Evolutionary conservation across 2,113 vertebrate genomes (phyloP).

Genomic region (Vicugna pacos): DNA sequence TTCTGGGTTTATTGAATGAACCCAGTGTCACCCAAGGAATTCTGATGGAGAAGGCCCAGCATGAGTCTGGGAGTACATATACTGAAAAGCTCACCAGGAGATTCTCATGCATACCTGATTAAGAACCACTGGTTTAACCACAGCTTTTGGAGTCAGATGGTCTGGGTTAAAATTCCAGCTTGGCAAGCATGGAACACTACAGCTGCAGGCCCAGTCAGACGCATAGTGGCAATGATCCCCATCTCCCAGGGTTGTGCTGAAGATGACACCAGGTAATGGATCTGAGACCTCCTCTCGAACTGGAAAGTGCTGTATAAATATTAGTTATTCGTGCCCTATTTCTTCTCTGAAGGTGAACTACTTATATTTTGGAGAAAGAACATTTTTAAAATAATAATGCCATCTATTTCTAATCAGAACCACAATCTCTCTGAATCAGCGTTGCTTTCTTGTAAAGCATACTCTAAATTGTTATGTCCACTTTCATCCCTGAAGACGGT

Average conservation of each 20-base stretch:
- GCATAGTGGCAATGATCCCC: fast-evolving
- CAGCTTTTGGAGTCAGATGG: not conserved
- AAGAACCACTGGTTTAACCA: not conserved
- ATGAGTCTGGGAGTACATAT: not conserved
- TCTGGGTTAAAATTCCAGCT: not conserved
- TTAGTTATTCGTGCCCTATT: not conserved
- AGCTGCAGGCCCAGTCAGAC: not conserved
- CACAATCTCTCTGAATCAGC: not conserved
- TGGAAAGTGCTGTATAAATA: not conserved
- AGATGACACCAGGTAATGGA: not conserved
- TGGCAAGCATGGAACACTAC: not conserved
- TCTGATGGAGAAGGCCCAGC: not conserved
- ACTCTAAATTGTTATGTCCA: not conserved
- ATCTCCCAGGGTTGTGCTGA: not conserved
- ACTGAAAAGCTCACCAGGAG: not conserved
- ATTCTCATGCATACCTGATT: not conserved
- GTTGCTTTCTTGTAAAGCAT: not conserved
- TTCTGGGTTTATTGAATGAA: not conserved
- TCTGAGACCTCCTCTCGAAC: not conserved
- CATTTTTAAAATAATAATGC: not conserved
- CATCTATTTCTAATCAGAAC: slow-evolving; percentile 7
- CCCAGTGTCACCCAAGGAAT: not conserved
- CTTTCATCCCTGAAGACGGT: not conserved
- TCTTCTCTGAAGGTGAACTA: not conserved
- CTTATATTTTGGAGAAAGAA: not conserved